Conservation (phyloP, 2,888 invertebrate species). For the Parthenolecanium corni region DNA sequence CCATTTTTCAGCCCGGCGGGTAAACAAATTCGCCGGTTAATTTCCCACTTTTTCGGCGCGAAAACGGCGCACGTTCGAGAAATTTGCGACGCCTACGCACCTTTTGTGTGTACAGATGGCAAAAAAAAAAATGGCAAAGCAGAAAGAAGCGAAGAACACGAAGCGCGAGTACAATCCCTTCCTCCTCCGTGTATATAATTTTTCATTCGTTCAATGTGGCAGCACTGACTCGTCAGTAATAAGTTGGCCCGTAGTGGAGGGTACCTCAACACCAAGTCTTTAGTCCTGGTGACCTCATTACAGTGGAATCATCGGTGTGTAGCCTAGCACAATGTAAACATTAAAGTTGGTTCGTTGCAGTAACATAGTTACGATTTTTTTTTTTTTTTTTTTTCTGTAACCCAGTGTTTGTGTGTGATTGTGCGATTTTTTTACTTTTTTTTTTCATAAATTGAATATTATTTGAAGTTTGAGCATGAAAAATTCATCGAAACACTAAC, state of each 20-base stretch:
- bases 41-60: no score
- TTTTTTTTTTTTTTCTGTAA: neutral
- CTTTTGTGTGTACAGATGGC: no score
- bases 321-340: conserved; percentile 29
- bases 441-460: neutral
- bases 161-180: neutral
- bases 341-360: conserved; percentile 19
- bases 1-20: no score
- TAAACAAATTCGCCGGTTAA: no score
- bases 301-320: conserved; percentile 22
- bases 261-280: conserved; percentile 13
- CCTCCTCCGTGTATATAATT: neutral
- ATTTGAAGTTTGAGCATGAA: neutral
- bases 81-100: no score
- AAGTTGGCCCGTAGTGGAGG: conserved; percentile 22
- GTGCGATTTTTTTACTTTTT: neutral
- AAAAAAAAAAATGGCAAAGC: neutral
- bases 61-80: no score
- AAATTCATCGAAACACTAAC: neutral
- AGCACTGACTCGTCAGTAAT: conserved; percentile 23
- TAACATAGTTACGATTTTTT: conserved; percentile 13
- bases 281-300: conserved; percentile 29
- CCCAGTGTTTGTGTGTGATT: neutral
- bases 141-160: neutral
- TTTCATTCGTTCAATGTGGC: conserved; percentile 11